These are phyloP conservation scores for Galaxea fascicularis DNA, from an alignment of 92 coral and sea anemone genomes.

Conservation along the genomic window DNA sequence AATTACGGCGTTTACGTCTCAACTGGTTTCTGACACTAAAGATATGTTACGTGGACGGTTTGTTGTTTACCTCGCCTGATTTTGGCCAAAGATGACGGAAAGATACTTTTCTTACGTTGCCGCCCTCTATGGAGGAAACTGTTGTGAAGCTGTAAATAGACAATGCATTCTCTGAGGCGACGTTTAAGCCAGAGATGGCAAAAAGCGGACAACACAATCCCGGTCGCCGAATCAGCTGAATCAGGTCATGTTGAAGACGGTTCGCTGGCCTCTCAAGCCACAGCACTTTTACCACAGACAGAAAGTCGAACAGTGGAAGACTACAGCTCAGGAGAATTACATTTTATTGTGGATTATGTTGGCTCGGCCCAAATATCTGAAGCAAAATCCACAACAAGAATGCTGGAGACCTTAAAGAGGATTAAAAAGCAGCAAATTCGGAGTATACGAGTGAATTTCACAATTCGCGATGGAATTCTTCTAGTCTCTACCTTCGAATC, in stretches of 20 bases:
- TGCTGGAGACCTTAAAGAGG: constrained; percentile 92
- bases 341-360: constrained; percentile 95
- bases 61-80: constrained; percentile 34
- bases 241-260: constrained; percentile 32
- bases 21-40: background rate
- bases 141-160: constrained; percentile 16
- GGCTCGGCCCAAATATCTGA: constrained; percentile 95
- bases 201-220: constrained; percentile 19
- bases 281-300: constrained; percentile 53
- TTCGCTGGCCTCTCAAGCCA: constrained; percentile 22
- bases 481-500: constrained; percentile 85
- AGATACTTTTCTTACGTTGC: constrained; percentile 29
- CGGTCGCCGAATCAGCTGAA: constrained; percentile 50
- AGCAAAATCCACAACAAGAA: constrained; percentile 90
- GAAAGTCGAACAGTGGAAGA: constrained; percentile 77
- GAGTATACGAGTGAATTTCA: constrained; percentile 90
- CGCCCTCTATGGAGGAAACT: constrained; percentile 46
- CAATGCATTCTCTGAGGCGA: constrained; percentile 63
- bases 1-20: constrained; percentile 25
- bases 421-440: constrained; percentile 89
- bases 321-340: constrained; percentile 76
- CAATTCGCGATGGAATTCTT: constrained; percentile 90
- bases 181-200: constrained; percentile 68
- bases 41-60: constrained; percentile 41
- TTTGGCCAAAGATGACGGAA: constrained; percentile 28